Base-by-base conservation (phyloP, 2,113 vertebrate species). In the Leucosticte australis region DNA sequence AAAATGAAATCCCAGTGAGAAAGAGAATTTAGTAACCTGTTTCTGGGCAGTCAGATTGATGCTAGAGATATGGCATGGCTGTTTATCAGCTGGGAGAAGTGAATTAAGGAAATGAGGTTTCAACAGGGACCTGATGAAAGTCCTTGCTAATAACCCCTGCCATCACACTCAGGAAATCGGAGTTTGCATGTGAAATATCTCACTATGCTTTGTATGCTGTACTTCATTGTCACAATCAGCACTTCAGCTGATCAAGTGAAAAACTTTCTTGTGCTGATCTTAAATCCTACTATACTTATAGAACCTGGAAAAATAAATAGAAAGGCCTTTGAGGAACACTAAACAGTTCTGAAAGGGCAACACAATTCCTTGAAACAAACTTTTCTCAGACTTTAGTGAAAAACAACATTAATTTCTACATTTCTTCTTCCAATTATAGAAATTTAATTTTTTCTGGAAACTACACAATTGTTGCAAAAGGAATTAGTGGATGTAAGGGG, bases 391-490 rank as follows among this genome's bases (percentile, higher is more conserved):
- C 64, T 90, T 81, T 39, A 86, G 31, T 22, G 37, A 76, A 16
- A 90, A 82, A 70, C 5, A 46, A 30, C 33, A 53, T 71, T 64
- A 3, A 71, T 84, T 78, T 92, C 83, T 75, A 57, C 30, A 26
- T 90, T 81, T 94, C 56, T 77, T 93, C 39, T 86, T 86, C 56
- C 44, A 90, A 46, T 76, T 84, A 77, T 21, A 89, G 13, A 83
- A 90, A 86, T 63, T 17, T 70, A 22, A 24, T 5, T 76, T 93
- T 85, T 86, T 86, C 59, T 77, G 46, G 49, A 94, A 94, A 95
- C 97, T 87, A 97, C 97, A 98, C 95, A 98, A 98, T 92, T 93
- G 85, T 81, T 95, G 94, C 98, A 97, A 87, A 98, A 95, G 33
- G 87, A 97, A 96, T 97, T 97, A 97, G 91, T 96, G 18, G 18